phyloP scores from a whole-genome alignment of 2,113 vertebrate species.

The Thunnus thynnus region DNA sequence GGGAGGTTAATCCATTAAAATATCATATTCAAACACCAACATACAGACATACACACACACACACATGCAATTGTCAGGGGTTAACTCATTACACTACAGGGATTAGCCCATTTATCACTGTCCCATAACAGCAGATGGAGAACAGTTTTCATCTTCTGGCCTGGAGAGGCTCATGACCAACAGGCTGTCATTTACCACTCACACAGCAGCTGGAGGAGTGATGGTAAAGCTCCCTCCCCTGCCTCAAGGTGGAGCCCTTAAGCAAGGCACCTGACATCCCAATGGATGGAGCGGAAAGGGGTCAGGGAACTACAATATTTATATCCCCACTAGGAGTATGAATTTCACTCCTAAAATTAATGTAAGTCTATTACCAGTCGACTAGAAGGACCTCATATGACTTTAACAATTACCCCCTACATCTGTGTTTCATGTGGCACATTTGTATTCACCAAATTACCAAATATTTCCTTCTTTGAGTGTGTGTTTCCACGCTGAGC shows the following conservation, averaged over 20 bases:
- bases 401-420: no score
- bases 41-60: slow-evolving; percentile 17
- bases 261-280: slow-evolving; percentile 25
- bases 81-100: slow-evolving; percentile 29
- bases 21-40: slow-evolving; percentile 5
- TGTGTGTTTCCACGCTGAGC: no score
- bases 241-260: slow-evolving; percentile 51
- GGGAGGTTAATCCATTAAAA: slow-evolving; percentile 30
- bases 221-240: slow-evolving; percentile 1
- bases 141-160: slow-evolving; percentile 43
- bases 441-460: background rate
- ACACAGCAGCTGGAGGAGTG: slow-evolving; percentile 16
- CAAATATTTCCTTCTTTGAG: background rate
- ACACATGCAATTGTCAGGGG: slow-evolving; percentile 15
- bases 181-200: background rate
- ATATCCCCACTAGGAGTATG: background rate
- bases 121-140: slow-evolving; percentile 54
- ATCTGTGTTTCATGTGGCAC: background rate
- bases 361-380: background rate
- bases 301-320: background rate
- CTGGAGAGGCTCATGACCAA: slow-evolving; percentile 27
- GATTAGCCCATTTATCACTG: slow-evolving; percentile 37
- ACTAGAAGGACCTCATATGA: no score
- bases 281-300: background rate
- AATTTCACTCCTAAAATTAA: background rate